These are phyloP conservation scores for Ellobium chinense DNA, from an alignment of 2,888 invertebrate genomes.

Conservation along the genomic window DNA sequence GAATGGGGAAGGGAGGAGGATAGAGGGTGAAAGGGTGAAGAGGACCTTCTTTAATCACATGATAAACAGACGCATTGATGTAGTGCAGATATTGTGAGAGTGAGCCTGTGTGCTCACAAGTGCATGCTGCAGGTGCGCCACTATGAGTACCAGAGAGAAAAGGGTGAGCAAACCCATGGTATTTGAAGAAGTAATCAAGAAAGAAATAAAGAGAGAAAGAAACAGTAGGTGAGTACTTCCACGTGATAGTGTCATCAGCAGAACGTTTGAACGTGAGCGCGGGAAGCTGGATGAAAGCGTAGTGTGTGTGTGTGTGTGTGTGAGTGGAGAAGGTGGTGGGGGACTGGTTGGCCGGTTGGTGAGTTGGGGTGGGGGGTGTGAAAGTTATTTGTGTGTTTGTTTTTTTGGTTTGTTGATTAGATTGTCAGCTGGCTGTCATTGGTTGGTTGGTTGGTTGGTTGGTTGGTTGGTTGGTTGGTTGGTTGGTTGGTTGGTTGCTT, in stretches of 20 bases:
- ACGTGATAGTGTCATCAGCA: constrained; percentile 16
- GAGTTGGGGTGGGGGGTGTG: too few relatives aligned
- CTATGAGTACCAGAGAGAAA: not conserved
- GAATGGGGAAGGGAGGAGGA: too few relatives aligned
- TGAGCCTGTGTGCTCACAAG: not conserved
- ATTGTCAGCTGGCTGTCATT: too few relatives aligned
- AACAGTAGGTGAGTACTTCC: constrained; percentile 28
- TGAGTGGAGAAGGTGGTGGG: not conserved
- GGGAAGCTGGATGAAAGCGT: not conserved
- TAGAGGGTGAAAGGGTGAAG: too few relatives aligned
- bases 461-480: too few relatives aligned
- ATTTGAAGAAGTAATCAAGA: constrained; percentile 2
- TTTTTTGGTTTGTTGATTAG: too few relatives aligned
- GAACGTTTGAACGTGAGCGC: not conserved
- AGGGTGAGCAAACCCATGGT: not conserved
- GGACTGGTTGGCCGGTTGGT: too few relatives aligned
- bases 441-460: too few relatives aligned
- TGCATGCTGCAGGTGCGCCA: not conserved
- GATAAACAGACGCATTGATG: not conserved
- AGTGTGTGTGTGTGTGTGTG: too few relatives aligned
- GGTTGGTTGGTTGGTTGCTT: too few relatives aligned
- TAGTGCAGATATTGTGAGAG: not conserved
- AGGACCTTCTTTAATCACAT: not conserved
- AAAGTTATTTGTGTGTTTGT: too few relatives aligned
- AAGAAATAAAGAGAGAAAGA: constrained; percentile 32